Percentiles rank a stretch among this genome's conserved stretches.
These are phyloP conservation scores for Sebastiscus albofasciatus DNA, from an alignment of 2,797 vertebrate species.

Conservation along the genomic window DNA sequence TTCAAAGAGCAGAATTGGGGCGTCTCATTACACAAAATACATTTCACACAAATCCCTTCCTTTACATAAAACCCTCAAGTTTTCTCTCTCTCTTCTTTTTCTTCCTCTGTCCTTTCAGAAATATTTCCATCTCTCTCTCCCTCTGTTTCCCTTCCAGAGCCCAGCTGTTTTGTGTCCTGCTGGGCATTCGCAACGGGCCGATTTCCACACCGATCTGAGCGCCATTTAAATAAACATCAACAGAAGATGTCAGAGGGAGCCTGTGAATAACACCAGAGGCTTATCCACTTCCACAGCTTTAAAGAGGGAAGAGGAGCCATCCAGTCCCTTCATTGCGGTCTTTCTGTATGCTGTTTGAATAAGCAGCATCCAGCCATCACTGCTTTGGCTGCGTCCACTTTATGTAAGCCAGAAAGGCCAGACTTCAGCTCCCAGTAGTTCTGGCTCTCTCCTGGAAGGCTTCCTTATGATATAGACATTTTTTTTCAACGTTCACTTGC, in stretches of 20 bases:
- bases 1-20: constrained; percentile 64
- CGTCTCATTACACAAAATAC: constrained; percentile 68
- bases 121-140: constrained; percentile 5
- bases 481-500: constrained; percentile 8
- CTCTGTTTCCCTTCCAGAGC: constrained; percentile 56
- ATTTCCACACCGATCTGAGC: constrained; percentile 72
- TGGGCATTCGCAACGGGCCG: constrained; percentile 56
- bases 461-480: constrained; percentile 31
- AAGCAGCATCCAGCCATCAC: constrained; percentile 62
- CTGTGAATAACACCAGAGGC: constrained; percentile 76
- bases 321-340: constrained; percentile 57
- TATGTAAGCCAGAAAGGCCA: constrained; percentile 43
- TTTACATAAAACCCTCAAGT: constrained; percentile 58
- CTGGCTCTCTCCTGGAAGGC: constrained; percentile 18
- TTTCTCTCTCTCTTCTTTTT: constrained; percentile 17
- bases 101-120: constrained; percentile 32
- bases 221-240: constrained; percentile 79
- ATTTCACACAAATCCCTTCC: constrained; percentile 61
- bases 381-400: constrained; percentile 45
- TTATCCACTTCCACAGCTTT: constrained; percentile 75
- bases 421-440: constrained; percentile 39
- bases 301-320: constrained; percentile 58
- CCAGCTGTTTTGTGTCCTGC: constrained; percentile 71
- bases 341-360: constrained; percentile 64
- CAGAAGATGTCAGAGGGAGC: constrained; percentile 72